Percentiles rank a stretch among this genome's conserved stretches.
phyloP scores from a whole-genome alignment of 2,797 vertebrate genomes.

The Sternarchorhynchus goeldii region DNA sequence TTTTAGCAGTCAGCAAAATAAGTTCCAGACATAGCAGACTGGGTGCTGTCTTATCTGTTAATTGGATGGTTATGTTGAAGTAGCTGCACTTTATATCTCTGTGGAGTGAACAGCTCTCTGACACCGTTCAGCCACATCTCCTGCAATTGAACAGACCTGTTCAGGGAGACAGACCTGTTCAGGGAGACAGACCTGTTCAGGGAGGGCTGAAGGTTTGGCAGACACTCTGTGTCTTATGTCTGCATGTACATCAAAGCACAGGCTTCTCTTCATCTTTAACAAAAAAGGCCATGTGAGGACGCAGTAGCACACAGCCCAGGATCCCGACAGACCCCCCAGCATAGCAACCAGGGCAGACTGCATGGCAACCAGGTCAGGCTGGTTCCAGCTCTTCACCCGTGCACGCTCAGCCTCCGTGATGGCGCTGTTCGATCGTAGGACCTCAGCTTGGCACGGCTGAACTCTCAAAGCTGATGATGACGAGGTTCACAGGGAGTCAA shows the following conservation, averaged over 20 bases:
- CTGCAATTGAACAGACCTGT: conserved; percentile 8
- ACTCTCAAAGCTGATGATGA: conserved; percentile 9
- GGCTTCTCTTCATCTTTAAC: conserved; percentile 37
- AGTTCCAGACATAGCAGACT: not conserved
- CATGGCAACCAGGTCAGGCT: conserved; percentile 38
- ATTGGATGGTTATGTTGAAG: conserved; percentile 19
- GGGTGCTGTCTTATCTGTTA: not conserved
- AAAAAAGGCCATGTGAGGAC: conserved; percentile 37
- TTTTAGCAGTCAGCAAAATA: too few relatives aligned
- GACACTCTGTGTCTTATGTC: conserved; percentile 24
- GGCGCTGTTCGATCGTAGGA: conserved; percentile 24
- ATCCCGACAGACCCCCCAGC: conserved; percentile 45
- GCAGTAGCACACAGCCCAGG: conserved; percentile 32
- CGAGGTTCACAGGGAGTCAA: not conserved
- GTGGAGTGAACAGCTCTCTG: conserved; percentile 26
- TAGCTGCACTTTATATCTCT: conserved; percentile 6
- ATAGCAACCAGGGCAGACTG: conserved; percentile 40
- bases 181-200: conserved; percentile 20
- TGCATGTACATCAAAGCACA: conserved; percentile 24
- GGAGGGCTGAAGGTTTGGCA: conserved; percentile 34
- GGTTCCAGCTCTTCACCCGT: conserved; percentile 16
- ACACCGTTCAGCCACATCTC: conserved; percentile 25
- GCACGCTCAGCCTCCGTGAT: conserved; percentile 21
- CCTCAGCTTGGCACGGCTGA: conserved; percentile 4
- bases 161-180: too few relatives aligned